Evolutionary conservation across 1,140 invertebrate species (phyloP).

Genomic region (Drosophila melanica): DNA sequence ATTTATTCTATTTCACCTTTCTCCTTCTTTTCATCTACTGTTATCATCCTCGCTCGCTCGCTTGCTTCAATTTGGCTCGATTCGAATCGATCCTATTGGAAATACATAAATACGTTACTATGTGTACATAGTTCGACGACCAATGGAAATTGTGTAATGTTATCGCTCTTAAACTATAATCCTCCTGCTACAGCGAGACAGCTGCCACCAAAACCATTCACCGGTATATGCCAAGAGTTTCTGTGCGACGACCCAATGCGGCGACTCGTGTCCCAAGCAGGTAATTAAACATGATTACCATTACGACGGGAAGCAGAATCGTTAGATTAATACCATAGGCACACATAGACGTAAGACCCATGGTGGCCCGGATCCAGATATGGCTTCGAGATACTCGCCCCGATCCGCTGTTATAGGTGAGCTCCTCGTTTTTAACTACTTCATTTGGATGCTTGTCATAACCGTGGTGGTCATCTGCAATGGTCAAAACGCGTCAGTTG

Average conservation of each 20-base stretch:
- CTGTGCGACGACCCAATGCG: background rate
- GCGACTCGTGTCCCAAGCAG: background rate
- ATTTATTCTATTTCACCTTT: conserved; percentile 78
- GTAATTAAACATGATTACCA: conserved; percentile 32
- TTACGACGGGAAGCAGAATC: conserved; percentile 12
- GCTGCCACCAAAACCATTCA: conserved; percentile 15
- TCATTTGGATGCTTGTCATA: conserved; percentile 95
- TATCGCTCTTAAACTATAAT: conserved; percentile 21
- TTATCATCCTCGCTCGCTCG: conserved; percentile 3
- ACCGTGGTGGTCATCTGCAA: conserved; percentile 85
- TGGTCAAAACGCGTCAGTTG: conserved; percentile 3
- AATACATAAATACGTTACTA: conserved; percentile 36
- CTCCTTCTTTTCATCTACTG: conserved; percentile 66
- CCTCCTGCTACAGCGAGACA: conserved; percentile 15
- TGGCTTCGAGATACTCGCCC: background rate
- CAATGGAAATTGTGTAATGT: conserved; percentile 23
- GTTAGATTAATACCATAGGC: conserved; percentile 25
- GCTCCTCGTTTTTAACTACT: conserved; percentile 95
- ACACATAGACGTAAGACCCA: background rate
- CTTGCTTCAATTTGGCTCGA: conserved; percentile 21
- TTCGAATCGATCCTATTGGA: conserved; percentile 43
- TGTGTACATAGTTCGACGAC: conserved; percentile 25
- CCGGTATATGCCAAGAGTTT: conserved; percentile 1
- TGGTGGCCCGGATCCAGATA: conserved; percentile 10
- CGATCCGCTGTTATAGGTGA: conserved; percentile 87